Conservation (phyloP, 2,797 vertebrate genomes). For the Thunnus albacares region DNA sequence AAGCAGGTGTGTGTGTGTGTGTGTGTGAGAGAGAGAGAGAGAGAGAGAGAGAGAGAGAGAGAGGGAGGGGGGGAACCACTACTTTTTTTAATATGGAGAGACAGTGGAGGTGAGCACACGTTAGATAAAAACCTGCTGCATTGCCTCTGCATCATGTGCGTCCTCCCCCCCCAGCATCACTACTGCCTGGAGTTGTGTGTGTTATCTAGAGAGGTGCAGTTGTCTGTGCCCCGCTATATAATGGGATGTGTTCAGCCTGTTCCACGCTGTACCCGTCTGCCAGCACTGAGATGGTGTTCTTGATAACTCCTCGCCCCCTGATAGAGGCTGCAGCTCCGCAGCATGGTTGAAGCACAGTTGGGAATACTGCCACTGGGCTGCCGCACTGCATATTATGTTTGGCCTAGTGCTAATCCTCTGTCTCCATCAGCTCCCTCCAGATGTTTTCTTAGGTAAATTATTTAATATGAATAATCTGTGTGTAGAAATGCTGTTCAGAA, state of each 20-base stretch:
- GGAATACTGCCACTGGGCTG: slow-evolving; percentile 16
- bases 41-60: background rate
- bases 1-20: slow-evolving; percentile 31
- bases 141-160: slow-evolving; percentile 23
- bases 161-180: background rate
- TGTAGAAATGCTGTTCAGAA: slow-evolving; percentile 11
- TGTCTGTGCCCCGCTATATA: slow-evolving; percentile 63
- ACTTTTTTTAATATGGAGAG: background rate
- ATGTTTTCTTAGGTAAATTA: slow-evolving; percentile 49
- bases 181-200: slow-evolving; percentile 30
- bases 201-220: slow-evolving; percentile 79
- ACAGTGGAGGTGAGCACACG: slow-evolving; percentile 13
- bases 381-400: slow-evolving; percentile 15
- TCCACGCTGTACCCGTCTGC: slow-evolving; percentile 54
- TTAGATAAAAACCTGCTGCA: slow-evolving; percentile 33
- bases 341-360: slow-evolving; percentile 13
- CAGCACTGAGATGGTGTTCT: slow-evolving; percentile 63
- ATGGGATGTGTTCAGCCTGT: slow-evolving; percentile 66
- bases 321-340: slow-evolving; percentile 30
- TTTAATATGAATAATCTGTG: slow-evolving; percentile 16
- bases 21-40: background rate
- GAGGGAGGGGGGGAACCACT: background rate
- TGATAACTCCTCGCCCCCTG: slow-evolving; percentile 64
- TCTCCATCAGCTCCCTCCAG: slow-evolving; percentile 51
- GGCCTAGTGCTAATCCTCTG: slow-evolving; percentile 5